phyloP scores from a whole-genome alignment of 2,113 vertebrate genomes.

The Calidris pygmaea region DNA sequence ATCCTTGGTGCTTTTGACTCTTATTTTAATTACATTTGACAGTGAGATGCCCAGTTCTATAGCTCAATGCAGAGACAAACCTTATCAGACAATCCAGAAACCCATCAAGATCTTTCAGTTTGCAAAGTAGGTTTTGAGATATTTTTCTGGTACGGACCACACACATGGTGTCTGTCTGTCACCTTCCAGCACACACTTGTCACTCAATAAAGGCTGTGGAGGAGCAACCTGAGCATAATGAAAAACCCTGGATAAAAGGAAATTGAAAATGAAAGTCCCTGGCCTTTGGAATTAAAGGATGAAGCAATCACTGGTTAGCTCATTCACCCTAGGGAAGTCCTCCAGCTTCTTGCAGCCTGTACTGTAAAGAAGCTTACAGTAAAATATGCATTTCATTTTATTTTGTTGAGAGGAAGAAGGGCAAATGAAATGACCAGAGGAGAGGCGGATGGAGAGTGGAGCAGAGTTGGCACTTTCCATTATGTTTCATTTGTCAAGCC shows the following conservation, averaged over 20 bases:
- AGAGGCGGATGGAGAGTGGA: background rate
- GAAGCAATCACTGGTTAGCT: background rate
- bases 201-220: background rate
- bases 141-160: background rate
- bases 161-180: background rate
- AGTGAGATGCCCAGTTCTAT: background rate
- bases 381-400: conserved; percentile 22
- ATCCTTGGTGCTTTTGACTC: background rate
- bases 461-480: background rate
- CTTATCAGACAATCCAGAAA: background rate
- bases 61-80: background rate
- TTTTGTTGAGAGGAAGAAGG: conserved; percentile 24
- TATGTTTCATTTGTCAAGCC: conserved; percentile 40
- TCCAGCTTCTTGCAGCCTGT: background rate
- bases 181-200: background rate
- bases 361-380: conserved; percentile 49
- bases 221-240: background rate
- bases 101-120: background rate
- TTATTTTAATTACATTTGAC: background rate
- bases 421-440: conserved; percentile 25
- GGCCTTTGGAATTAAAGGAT: conserved; percentile 34
- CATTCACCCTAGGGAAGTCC: background rate
- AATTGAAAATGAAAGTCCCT: conserved; percentile 42
- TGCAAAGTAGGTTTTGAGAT: background rate
- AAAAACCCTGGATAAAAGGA: conserved; percentile 27